Evolutionary conservation across 2,113 vertebrate genomes (phyloP), one percentile per base, ranked within the genome.

Genomic region (Prolemur simus): DNA sequence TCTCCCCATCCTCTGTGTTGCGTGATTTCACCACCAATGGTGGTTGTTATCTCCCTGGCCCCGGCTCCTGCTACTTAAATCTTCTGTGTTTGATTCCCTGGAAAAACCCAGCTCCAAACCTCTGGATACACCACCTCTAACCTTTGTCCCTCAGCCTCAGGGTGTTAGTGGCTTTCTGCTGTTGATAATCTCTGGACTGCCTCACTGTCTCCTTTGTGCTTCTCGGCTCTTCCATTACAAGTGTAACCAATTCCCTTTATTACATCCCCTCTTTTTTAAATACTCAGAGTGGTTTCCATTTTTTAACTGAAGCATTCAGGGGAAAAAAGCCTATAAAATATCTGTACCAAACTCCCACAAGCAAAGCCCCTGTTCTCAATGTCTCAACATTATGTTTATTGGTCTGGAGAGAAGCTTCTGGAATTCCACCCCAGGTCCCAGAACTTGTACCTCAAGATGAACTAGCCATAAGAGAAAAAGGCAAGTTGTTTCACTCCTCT

Each of bases 401-500:
- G 49, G 14, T 66, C 71, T 95, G 42, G 21, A 92, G 49, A 68
- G 69, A 84, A 37, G 23, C 64, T 88, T 86, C 84, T 94, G 39
- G 56, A 25, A 58, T 94, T 84, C 56, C 4, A 88, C 11, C 8
- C 21, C 58, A 89, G 37, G 42, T 96, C 27, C 42, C 49, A 82
- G 78, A 89, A 93, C 85, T 68, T 81, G 47, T 73, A 54, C 56
- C 25, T 95, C 23, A 95, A n/a, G 8, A 37, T 88, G 47, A 93
- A 66, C 39, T 78, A 87, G 32, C 69, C 45, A 64, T 54, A 85
- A 29, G 21, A 74, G 45, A 49, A 73, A 63, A 82, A 83, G 27
- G 27, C 37, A 96, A 87, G 23, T 84, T 34, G 60, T 25, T 34
- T 94, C 5, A 56, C n/a, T 82, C 23, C 4, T 68, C 17, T 14